Evolutionary conservation across 1,140 invertebrate species (phyloP), one percentile per base, ranked within the genome.

Genomic region (Monomorium pharaonis): DNA sequence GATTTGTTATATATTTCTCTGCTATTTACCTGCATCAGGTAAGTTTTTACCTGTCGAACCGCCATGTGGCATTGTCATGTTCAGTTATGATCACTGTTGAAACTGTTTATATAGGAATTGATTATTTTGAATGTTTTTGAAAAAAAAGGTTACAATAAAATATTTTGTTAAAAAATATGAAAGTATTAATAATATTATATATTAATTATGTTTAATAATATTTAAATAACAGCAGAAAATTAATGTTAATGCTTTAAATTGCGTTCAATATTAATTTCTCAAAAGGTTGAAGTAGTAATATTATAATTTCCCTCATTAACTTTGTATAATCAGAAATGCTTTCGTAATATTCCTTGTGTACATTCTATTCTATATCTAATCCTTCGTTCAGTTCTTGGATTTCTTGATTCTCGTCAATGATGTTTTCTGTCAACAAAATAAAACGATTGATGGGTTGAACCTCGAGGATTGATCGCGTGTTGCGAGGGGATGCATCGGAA

Each of bases 401-500:
- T 24, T 4, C 12, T 67, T 44, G 37, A 44, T 21, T 37, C 63
- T 67, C n/a, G n/a, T 44, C 37, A 7, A 12, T 44, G 12, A 67
- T 1, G 27, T 63, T 37, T 44, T 67, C 37, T 67, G 14, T 65
- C 21, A 65, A 30, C 62, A 63, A 63, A 62, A 16, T 62, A 33
- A 10, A 10, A 37, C n/a, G 21, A 49, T 27, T 90, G 88, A 89
- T 84, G 86, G 89, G 88, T 77, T 75, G 67, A 51, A 81, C 10
- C 58, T 80, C 85, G 86, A 87, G 88, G 90, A 91, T 91, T 91
- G 90, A 90, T 76, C 86, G 86, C 81, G 86, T 44, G 42, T 65
- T 85, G 72, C 33, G 80, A 89, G 90, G 90, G 90, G 90, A 81
- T 91, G 90, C 88, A 84, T 85, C 51, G 78, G 76, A 88, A 89